Evolutionary conservation across 2,797 vertebrate species (phyloP), one percentile per base, ranked within the genome.

Genomic region (Lophius americanus): DNA sequence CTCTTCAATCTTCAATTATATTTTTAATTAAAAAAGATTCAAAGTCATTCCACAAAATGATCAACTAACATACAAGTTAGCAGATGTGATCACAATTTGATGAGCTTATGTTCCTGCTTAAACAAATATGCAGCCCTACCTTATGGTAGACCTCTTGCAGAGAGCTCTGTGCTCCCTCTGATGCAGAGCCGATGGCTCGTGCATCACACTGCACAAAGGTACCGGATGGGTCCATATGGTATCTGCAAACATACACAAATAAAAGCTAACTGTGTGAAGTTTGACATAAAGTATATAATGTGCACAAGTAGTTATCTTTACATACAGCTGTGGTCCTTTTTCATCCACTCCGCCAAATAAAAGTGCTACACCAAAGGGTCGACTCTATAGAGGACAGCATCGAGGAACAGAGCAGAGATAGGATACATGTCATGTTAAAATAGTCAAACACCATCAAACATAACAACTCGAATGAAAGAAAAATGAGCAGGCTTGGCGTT

Each of bases 191-290:
- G 9, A 99, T 99, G 14, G 98, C 98, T 75, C 96, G 93, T 69
- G 98, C 98, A 53, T 98, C 97, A 33, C 98, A 99, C 86, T 97
- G 97, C 61, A 99, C 97, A 70, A 99, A 99, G 0, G 98, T 99
- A 60, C 98, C 98, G 3, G 98, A 99, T 0, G 98, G 98, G 73
- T 99, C 98, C 98, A 99, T 99, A 88, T 99, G 98, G 88, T 98
- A 99, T 77, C 98, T 99, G 70, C 8, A 73, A 51, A 80, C 0
- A 60, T 8, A 79, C 23, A 73, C 12, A 64, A 13, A 39, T 10
- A 53, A 53, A 5, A 44, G 3, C 3, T 0, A 12, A 14, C 1
- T 51, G 23, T 46, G 3, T 3, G 11, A 38, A 32, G 8, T 44
- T 9, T 7, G 13, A 74, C 48, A 9, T 49, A 33, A 52, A 32